phyloP scores from a whole-genome alignment of 1,140 invertebrate species.

The Zaprionus lachaisei region DNA sequence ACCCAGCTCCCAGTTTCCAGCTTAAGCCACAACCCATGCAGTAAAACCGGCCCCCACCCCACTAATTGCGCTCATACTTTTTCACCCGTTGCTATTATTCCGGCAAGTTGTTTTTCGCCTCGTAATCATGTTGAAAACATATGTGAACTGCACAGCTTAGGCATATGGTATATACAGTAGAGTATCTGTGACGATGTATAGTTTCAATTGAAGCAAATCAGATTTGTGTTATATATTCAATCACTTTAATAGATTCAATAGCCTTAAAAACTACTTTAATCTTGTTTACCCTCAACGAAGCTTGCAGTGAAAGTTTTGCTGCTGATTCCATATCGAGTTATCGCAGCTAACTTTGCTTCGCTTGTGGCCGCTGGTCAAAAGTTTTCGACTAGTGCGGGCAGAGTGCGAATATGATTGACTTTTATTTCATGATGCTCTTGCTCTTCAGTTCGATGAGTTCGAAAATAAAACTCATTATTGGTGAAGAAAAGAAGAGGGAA shows the following conservation, averaged over 20 bases:
- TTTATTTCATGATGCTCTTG: neutral
- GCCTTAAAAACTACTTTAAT: neutral
- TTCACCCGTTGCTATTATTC: too few species aligned
- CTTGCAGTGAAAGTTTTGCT: neutral
- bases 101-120: neutral
- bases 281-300: neutral
- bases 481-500: too few species aligned
- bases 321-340: slow-evolving; percentile 1
- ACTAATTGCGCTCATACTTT: neutral
- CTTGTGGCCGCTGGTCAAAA: neutral
- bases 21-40: slow-evolving; percentile 26
- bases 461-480: too few species aligned
- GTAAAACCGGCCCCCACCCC: neutral
- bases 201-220: too few species aligned
- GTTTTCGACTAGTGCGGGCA: neutral
- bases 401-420: slow-evolving; percentile 4
- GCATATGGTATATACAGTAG: neutral
- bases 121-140: neutral
- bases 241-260: neutral
- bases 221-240: neutral
- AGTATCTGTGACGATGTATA: too few species aligned
- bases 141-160: neutral
- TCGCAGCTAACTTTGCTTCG: neutral
- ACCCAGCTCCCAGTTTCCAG: slow-evolving; percentile 9
- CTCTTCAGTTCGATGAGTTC: too few species aligned